Base-by-base conservation (phyloP, 64 coral and sea anemone genomes). In the Actinia tenebrosa region DNA sequence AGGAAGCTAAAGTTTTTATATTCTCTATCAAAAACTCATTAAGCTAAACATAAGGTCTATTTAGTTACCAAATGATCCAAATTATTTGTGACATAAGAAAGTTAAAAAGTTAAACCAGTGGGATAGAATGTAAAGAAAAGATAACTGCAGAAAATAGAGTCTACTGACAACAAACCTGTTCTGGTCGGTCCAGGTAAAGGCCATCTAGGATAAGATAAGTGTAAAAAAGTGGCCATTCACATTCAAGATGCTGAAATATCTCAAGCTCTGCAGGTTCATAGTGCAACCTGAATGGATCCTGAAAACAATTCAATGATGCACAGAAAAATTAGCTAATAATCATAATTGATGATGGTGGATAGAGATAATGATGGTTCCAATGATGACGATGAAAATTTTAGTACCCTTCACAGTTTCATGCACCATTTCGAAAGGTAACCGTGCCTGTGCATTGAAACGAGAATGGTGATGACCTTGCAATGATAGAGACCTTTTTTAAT, bases 231-330 rank as follows among this genome's bases (percentile, higher is more conserved):
- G 95, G 95, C 95, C 95, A 98, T 86, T 98, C 95, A 44, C 95
- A 98, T 78, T 98, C 95, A 55, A 98, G 93, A 86, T 98, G 93
- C 68, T 98, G 91, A 84, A 98, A 98, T 79, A 98, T 98, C 55
- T 98, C 91, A 52, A 98, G 89, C 79, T 98, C 95, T 75, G 95
- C 95, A 45, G 95, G 95, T 94, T 98, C 95, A 84, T 98, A 98
- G 68, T 98, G 95, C 43, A 98, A 92, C 52, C 93, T 84, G 43
- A 84, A 87, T 42, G 90, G 87, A 83, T 95, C 90, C 93, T 95
- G 77, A 56, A 59, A 44, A 79, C 18, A 55, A 52, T 23, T 20
- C 53, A 83, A 30, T 22, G 4, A 22, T 66, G n/a, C n/a, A 30
- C 7, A 50, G 47, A 75, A 5, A 75, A 75, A 27, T 27, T 10